phyloP scores from a whole-genome alignment of 2,797 vertebrate genomes.

The Sebastes jordani region DNA sequence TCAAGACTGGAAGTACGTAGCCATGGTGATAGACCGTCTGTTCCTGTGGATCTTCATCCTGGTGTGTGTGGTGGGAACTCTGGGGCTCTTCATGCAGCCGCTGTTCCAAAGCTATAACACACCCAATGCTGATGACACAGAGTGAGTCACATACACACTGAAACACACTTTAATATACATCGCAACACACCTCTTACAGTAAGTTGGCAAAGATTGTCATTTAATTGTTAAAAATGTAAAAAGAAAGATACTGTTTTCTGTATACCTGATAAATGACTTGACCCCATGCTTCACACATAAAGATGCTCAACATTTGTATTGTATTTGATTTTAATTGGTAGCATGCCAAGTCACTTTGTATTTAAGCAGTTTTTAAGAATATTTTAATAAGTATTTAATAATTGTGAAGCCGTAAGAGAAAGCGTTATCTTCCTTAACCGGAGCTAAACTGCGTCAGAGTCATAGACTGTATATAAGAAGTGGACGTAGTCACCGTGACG shows the following conservation, averaged over 20 bases:
- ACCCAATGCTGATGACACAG: constrained; percentile 73
- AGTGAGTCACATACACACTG: constrained; percentile 58
- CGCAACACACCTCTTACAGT: neutral
- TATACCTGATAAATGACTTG: neutral
- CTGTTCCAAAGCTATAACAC: constrained; percentile 86
- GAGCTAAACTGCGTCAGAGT: no score
- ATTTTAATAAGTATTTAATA: no score
- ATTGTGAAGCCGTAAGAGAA: no score
- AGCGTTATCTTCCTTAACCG: no score
- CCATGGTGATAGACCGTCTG: constrained; percentile 87
- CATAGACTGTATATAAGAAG: no score
- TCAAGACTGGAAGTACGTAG: constrained; percentile 88
- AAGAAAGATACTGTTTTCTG: neutral
- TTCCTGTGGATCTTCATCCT: constrained; percentile 88
- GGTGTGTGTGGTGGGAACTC: constrained; percentile 84
- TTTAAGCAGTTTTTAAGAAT: neutral
- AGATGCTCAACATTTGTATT: neutral
- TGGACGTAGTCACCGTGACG: no score
- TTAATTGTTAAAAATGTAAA: neutral
- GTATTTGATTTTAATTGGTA: neutral
- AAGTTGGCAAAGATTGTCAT: neutral
- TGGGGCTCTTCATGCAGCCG: constrained; percentile 86
- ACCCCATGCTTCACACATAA: neutral
- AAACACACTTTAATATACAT: neutral
- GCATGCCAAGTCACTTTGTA: neutral